phyloP scores from a whole-genome alignment of 2,797 vertebrate species.

The Ibycter americanus region DNA sequence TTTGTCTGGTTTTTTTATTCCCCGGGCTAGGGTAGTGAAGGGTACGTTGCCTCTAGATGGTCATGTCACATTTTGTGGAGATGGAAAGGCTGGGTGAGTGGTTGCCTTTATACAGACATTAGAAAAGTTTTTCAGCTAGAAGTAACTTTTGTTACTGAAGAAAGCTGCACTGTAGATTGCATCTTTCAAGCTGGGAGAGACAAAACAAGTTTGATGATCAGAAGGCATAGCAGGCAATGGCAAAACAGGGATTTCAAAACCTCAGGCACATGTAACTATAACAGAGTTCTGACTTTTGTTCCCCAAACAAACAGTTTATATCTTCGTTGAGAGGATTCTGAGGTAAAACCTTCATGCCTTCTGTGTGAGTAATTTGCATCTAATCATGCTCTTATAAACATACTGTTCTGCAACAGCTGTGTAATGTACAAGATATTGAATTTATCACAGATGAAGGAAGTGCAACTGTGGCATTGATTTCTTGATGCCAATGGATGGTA shows the following conservation, averaged over 20 bases:
- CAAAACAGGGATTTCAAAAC: background rate
- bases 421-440: background rate
- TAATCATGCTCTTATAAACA: background rate
- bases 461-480: background rate
- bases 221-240: background rate
- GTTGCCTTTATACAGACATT: background rate
- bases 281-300: background rate
- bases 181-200: background rate
- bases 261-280: background rate
- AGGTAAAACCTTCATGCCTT: background rate
- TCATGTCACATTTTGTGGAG: background rate
- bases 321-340: background rate
- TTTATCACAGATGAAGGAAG: background rate
- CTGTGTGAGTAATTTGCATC: background rate
- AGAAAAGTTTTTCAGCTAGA: background rate
- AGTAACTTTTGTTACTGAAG: background rate
- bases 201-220: background rate
- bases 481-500: background rate
- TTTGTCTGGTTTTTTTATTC: background rate
- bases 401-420: background rate
- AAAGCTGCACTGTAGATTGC: background rate
- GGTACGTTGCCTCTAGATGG: background rate
- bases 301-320: background rate
- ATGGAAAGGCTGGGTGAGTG: background rate
- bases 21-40: background rate